phyloP scores from a whole-genome alignment of 1,140 invertebrate species.

The Lucilia sericata region DNA sequence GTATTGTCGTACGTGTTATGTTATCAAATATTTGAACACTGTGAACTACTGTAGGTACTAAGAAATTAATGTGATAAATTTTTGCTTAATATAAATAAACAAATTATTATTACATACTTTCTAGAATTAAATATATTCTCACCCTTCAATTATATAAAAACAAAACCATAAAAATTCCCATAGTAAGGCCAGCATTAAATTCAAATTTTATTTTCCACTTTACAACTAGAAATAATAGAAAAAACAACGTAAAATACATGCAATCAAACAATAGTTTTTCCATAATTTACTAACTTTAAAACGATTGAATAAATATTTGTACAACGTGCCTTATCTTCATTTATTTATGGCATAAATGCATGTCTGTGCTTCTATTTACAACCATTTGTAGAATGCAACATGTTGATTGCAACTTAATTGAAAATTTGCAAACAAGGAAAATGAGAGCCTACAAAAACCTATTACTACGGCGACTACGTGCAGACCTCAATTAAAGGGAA shows the following conservation, averaged over 20 bases:
- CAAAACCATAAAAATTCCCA: not conserved
- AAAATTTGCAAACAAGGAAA: not conserved
- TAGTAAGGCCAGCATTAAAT: not conserved
- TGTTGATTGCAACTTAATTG: constrained; percentile 7
- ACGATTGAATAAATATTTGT: not conserved
- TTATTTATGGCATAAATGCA: not conserved
- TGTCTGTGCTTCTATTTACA: not conserved
- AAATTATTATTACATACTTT: not conserved
- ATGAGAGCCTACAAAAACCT: not conserved
- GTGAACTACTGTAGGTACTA: too few relatives aligned
- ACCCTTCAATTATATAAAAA: not conserved
- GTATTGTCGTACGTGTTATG: too few relatives aligned
- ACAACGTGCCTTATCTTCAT: not conserved
- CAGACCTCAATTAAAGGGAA: not conserved
- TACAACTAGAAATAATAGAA: not conserved
- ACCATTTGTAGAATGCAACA: not conserved
- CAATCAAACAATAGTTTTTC: constrained; percentile 8
- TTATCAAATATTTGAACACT: too few relatives aligned
- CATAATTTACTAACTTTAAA: not conserved
- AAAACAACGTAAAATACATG: not conserved
- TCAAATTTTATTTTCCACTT: not conserved
- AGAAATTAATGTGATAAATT: too few relatives aligned
- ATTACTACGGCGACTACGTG: not conserved
- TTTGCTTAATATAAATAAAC: too few relatives aligned
- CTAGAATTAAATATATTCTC: not conserved